Conservation (phyloP, 2,113 vertebrate species). For the Chaetodon trifascialis region DNA sequence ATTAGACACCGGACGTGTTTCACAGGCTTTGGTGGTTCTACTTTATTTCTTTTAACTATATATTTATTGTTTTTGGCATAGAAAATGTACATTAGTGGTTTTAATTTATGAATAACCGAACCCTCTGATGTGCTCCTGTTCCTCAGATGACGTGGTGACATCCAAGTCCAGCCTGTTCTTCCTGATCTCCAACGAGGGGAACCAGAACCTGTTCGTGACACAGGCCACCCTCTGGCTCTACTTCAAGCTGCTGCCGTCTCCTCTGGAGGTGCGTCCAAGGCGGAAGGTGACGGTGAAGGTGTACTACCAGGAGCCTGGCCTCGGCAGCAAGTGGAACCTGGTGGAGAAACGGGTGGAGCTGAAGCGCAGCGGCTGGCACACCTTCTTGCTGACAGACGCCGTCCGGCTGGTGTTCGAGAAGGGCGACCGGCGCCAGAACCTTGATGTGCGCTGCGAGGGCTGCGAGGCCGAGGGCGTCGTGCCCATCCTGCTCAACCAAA, state of each 20-base stretch:
- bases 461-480: constrained; percentile 89
- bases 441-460: constrained; percentile 95
- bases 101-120: neutral
- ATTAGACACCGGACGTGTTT: neutral
- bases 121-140: constrained; percentile 8
- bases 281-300: constrained; percentile 94
- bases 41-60: no score
- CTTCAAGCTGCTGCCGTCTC: constrained; percentile 90
- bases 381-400: constrained; percentile 91
- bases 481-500: constrained; percentile 89
- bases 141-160: constrained; percentile 92
- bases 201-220: constrained; percentile 93
- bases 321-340: constrained; percentile 90
- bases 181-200: constrained; percentile 95
- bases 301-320: constrained; percentile 92
- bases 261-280: constrained; percentile 87
- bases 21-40: neutral
- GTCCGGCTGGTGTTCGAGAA: constrained; percentile 91
- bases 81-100: no score
- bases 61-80: no score
- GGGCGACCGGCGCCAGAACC: constrained; percentile 92
- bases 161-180: constrained; percentile 96
- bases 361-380: constrained; percentile 97
- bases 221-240: constrained; percentile 98
- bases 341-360: constrained; percentile 96